phyloP scores from a whole-genome alignment of 1,140 invertebrate species.

The Asobara japonica region DNA sequence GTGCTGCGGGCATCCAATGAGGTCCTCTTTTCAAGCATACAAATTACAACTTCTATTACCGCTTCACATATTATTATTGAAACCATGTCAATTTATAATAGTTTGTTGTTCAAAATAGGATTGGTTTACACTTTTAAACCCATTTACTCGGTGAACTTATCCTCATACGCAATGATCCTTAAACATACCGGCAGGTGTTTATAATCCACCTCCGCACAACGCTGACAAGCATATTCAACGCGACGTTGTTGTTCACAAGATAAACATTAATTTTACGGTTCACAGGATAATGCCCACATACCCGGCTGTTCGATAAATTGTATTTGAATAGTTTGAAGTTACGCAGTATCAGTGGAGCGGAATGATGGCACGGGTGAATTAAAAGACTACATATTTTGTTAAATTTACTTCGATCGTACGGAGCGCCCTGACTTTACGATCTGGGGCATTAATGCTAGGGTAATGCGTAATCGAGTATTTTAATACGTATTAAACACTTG shows the following conservation, averaged over 20 bases:
- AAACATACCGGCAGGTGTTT: neutral
- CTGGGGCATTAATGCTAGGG: neutral
- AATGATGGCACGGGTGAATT: neutral
- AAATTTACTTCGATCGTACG: neutral
- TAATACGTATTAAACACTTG: neutral
- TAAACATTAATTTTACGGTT: constrained; percentile 9
- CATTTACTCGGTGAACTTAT: no score
- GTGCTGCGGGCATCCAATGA: no score
- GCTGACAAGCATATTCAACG: neutral
- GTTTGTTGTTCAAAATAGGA: no score
- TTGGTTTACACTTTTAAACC: no score
- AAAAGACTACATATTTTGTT: neutral
- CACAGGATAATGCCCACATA: neutral
- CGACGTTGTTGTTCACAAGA: neutral
- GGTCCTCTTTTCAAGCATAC: no score
- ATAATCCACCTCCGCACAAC: neutral
- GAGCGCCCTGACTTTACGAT: neutral
- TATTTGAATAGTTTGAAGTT: neutral
- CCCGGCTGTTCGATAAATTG: neutral
- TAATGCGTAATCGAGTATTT: neutral
- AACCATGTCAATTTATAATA: no score
- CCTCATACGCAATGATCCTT: neutral
- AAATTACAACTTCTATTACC: no score
- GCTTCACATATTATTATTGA: no score
- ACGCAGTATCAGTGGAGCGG: neutral